Conservation (phyloP, 2,113 vertebrate species). For the Accipiter cooperii region DNA sequence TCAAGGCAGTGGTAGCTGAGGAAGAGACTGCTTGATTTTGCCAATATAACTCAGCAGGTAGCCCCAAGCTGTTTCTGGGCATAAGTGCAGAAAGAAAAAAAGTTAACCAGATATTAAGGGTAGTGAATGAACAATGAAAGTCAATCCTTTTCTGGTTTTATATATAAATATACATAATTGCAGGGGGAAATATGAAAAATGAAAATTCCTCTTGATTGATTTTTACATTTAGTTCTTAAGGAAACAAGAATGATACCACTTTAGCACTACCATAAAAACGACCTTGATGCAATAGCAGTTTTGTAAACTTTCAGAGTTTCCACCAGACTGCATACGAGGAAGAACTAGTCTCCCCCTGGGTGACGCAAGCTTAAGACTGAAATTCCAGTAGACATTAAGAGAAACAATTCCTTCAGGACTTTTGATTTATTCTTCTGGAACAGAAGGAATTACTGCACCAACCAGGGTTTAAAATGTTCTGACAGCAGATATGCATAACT, state of each 20-base stretch:
- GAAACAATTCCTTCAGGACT: not conserved
- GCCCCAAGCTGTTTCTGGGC: not conserved
- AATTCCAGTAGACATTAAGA: not conserved
- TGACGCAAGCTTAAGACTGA: not conserved
- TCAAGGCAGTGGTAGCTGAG: not conserved
- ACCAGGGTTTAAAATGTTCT: not conserved
- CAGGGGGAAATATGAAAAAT: not conserved
- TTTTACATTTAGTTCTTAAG: not conserved
- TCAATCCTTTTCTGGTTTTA: not conserved
- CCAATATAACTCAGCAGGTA: not conserved
- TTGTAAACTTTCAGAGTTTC: not conserved
- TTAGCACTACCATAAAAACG: not conserved
- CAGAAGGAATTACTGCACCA: not conserved
- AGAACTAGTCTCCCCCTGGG: not conserved
- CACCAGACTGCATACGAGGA: not conserved
- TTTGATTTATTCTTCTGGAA: not conserved
- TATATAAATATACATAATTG: not conserved
- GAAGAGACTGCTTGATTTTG: not conserved
- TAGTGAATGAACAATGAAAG: not conserved
- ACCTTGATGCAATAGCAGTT: not conserved
- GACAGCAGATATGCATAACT: not conserved
- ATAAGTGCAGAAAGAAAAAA: not conserved
- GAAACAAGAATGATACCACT: not conserved
- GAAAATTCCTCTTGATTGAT: not conserved
- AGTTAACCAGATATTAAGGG: not conserved